Evolutionary conservation across 2,113 vertebrate species (phyloP), one percentile per base, ranked within the genome.

Genomic region (Pituophis catenifer): DNA sequence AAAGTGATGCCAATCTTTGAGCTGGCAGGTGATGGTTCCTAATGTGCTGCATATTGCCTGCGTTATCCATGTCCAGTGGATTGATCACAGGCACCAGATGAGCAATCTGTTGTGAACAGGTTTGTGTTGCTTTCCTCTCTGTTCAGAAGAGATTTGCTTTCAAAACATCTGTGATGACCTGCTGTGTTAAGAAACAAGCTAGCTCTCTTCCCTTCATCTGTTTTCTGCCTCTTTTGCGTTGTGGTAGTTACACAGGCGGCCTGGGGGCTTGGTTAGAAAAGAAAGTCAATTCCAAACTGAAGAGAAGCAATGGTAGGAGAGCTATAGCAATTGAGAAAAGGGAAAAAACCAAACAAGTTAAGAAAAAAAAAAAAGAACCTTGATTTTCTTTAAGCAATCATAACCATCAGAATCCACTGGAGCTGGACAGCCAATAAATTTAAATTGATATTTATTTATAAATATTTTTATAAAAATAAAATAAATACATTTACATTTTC

Each of bases 1-100:
- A 93, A 93, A 93, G 53, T 55, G 48, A 86, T 54, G n/a, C 93
- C 94, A 92, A 88, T 88, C 57, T 90, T 44, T 92, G 11, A 93
- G 94, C 2, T 0, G 90, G 94, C 93, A 91, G 95, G 75, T 54
- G 75, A 86, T 92, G 92, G 93, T 93, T 95, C 88, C 93, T 96
- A 94, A 96, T 95, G 95, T 94, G 93, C 94, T 95, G 94, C 93
- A 94, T 95, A 93, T 90, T 96, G 94, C 94, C 0, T 7, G 93
- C 90, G 91, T 94, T 93, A 55, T 93, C 86, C 93, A 90, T 90
- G 88, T 93, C 96, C 95, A 95, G 92, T 96, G 95, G 95, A 96
- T 93, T 2, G 23, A 96, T 95, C 95, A 95, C 54, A 58, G 95
- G 93, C 50, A 88, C 89, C 91, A 44, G 62, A 94, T 94, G 94